Conservation (phyloP, 2,113 vertebrate genomes). For the Eonycteris spelaea region DNA sequence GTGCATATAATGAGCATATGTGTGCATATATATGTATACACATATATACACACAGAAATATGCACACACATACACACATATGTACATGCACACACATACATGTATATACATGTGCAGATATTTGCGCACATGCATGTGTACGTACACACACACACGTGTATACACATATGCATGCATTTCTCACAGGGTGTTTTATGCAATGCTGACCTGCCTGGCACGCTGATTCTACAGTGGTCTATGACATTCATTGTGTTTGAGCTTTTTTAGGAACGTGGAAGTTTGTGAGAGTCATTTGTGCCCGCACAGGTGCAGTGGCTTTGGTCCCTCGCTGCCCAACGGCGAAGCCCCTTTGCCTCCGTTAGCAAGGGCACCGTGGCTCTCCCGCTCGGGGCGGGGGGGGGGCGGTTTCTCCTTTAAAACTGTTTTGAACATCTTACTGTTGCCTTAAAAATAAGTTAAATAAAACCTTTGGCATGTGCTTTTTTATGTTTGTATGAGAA, state of each 20-base stretch:
- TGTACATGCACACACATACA: too few relatives aligned
- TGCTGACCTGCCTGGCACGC: rapidly evolving
- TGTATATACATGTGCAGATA: neutral
- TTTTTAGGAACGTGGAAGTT: too few relatives aligned
- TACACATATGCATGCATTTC: neutral
- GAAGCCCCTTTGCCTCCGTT: rapidly evolving
- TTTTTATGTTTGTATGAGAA: neutral
- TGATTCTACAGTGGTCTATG: neutral
- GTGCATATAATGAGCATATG: too few relatives aligned
- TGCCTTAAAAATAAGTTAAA: neutral
- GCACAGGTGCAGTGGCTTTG: neutral
- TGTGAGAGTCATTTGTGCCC: neutral
- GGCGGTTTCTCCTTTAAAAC: neutral
- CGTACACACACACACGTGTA: too few relatives aligned
- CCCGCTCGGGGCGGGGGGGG: too few relatives aligned
- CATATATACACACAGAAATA: neutral
- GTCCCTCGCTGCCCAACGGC: too few relatives aligned
- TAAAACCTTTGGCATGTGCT: neutral
- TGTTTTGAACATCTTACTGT: neutral
- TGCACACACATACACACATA: too few relatives aligned
- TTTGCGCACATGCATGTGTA: too few relatives aligned
- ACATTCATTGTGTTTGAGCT: neutral
- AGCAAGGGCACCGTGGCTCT: neutral
- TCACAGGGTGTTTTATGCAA: neutral
- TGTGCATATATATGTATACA: neutral